A percentile compares a stretch with the other conserved stretches of the same genome.
Conservation (phyloP, 2,797 vertebrate species). For the Lophius americanus region DNA sequence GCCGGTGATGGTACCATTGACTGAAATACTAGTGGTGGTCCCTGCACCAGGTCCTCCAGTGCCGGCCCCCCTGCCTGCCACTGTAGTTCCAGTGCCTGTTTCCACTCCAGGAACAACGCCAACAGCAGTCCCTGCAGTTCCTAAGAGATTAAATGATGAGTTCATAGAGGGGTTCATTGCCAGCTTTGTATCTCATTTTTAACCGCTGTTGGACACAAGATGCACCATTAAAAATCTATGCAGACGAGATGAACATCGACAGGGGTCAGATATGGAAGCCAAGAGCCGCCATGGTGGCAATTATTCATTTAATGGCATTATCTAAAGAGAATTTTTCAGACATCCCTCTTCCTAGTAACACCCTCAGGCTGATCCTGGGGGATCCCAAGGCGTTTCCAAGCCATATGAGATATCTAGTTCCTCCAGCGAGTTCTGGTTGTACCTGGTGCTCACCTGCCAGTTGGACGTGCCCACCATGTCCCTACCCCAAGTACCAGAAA, state of each 20-base stretch:
- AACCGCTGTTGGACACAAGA: background rate
- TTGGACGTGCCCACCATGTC: too few species aligned
- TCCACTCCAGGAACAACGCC: slow-evolving; percentile 56
- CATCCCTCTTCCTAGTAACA: too few species aligned
- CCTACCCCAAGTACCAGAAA: too few species aligned
- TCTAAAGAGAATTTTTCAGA: too few species aligned
- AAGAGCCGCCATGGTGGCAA: too few species aligned
- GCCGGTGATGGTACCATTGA: slow-evolving; percentile 52
- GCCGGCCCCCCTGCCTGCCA: slow-evolving; percentile 20
- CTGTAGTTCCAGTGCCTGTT: slow-evolving; percentile 31
- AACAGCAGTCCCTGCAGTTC: slow-evolving; percentile 56
- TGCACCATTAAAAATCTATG: background rate
- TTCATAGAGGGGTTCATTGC: background rate
- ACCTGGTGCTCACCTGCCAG: too few species aligned
- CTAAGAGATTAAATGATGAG: slow-evolving; percentile 2
- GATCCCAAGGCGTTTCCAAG: too few species aligned
- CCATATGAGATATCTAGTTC: too few species aligned
- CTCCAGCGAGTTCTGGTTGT: too few species aligned
- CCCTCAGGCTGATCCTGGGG: too few species aligned
- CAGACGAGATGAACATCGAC: background rate
- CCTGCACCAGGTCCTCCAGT: background rate
- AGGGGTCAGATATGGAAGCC: background rate
- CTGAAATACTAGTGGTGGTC: slow-evolving; percentile 34
- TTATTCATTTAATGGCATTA: too few species aligned
- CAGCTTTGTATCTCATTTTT: background rate